Conservation (phyloP, 1,140 invertebrate species). For the Bactericera cockerelli region DNA sequence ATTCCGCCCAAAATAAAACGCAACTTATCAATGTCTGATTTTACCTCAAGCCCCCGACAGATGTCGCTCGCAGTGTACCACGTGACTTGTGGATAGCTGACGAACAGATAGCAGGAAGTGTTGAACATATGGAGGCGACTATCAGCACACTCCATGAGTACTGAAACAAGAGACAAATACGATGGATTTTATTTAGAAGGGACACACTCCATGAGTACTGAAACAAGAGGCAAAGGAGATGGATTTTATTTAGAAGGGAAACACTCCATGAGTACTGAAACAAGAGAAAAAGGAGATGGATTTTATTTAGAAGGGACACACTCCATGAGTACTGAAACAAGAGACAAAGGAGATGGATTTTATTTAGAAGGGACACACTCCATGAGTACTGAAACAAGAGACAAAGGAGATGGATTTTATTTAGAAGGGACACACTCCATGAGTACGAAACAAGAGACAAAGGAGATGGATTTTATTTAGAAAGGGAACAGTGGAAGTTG, state of each 20-base stretch:
- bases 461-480: no score
- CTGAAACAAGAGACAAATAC: slow-evolving; percentile 27
- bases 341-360: slow-evolving; percentile 24
- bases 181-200: no score
- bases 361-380: no score
- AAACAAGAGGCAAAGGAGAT: slow-evolving; percentile 25
- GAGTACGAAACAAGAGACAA: no score
- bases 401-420: no score
- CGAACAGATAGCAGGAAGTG: slow-evolving; percentile 51
- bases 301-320: no score
- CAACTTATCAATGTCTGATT: no score
- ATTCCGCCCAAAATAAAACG: no score
- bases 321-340: slow-evolving; percentile 32
- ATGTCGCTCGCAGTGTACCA: slow-evolving; percentile 55
- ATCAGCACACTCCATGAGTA: slow-evolving; percentile 41
- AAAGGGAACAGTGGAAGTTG: no score
- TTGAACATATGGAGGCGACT: slow-evolving; percentile 44
- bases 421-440: no score
- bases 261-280: slow-evolving; percentile 36
- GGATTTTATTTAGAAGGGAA: no score
- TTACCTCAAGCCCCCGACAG: slow-evolving; percentile 44
- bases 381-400: no score
- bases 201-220: slow-evolving; percentile 37
- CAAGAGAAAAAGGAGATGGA: slow-evolving; percentile 24
- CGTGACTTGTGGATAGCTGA: slow-evolving; percentile 51